Base-by-base conservation (phyloP, 2,113 vertebrate species). In the Rhinolophus ferrumequinum region DNA sequence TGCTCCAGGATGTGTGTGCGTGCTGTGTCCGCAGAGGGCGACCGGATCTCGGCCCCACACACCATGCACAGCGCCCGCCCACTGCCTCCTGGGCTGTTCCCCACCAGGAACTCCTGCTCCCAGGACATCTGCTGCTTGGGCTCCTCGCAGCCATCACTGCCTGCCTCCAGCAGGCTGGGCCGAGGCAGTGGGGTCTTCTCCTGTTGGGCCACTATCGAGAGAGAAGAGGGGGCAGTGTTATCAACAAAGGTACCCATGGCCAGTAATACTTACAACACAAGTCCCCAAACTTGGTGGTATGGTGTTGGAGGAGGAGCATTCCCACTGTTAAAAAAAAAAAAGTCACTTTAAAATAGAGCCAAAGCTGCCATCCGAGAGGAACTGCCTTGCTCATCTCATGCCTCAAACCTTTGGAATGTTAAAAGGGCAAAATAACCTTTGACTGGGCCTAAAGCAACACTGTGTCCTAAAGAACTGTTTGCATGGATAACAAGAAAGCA, bases 31-130 rank as follows among this genome's bases (percentile, higher is more conserved):
- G 98, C 98, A 0, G 98, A 99, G 58, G 99, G 98, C 2, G 97
- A 97, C 94, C 96, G 98, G 97, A 99, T 99, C 97, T 98, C 98
- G 30, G 99, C 98, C 3, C 99, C 99, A 16, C 99, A 99, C 85
- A 99, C 99, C 99, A 99, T 99, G 97, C 99, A 99, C 97, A 99
- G 99, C 6, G 98, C 96, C 94, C 99, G 98, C 96, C 99, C 99
- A 88, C 98, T 93, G 94, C 98, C 99, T 91, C 98, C 98, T 0
- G 99, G 98, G 96, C 99, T 99, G 18, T 97, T 98, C 88, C 99
- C 99, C 98, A 99, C 99, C 96, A 99, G 98, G 98, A 99, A 99
- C 82, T 97, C 98, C 80, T 98, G 97, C 30, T 97, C 97, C 98
- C 98, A 98, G 21, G 98, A 97, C 89, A 96, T 47, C 12, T 96